These are phyloP conservation scores for Aphodius sticticus DNA, from an alignment of 2,888 invertebrate genomes.

Conservation along the genomic window DNA sequence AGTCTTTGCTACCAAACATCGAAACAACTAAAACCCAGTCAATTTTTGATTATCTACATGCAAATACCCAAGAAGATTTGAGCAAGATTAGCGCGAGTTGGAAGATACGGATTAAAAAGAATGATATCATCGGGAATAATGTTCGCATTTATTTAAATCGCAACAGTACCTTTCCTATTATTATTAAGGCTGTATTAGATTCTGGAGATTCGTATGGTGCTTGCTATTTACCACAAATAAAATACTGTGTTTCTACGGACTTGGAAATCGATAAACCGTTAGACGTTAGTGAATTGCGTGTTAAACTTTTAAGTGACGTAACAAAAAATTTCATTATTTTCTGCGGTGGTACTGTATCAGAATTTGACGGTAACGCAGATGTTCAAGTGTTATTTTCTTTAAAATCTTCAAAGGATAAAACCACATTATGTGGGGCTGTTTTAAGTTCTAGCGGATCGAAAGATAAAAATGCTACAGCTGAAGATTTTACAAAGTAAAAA, in stretches of 20 bases:
- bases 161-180: constrained; percentile 47
- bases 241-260: constrained; percentile 45
- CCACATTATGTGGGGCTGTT: constrained; percentile 66
- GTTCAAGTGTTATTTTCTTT: constrained; percentile 54
- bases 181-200: constrained; percentile 51
- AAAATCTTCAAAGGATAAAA: constrained; percentile 56
- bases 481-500: constrained; percentile 64
- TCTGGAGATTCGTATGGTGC: constrained; percentile 51
- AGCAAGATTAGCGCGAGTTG: constrained; percentile 62
- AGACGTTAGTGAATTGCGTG: constrained; percentile 55
- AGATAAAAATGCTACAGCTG: constrained; percentile 61
- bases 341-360: constrained; percentile 53
- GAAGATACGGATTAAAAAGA: constrained; percentile 60
- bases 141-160: constrained; percentile 66
- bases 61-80: constrained; percentile 44
- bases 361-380: constrained; percentile 52
- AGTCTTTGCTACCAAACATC: constrained; percentile 52
- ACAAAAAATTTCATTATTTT: constrained; percentile 55
- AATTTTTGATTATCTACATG: constrained; percentile 48
- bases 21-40: constrained; percentile 10
- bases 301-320: constrained; percentile 55
- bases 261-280: constrained; percentile 50
- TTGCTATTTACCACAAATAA: constrained; percentile 31
- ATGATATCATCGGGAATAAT: constrained; percentile 59
- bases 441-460: constrained; percentile 66